A percentile compares a stretch with the other conserved stretches of the same genome.
These are phyloP conservation scores for Patella pellucida DNA, from an alignment of 2,888 invertebrate species.

Conservation along the genomic window DNA sequence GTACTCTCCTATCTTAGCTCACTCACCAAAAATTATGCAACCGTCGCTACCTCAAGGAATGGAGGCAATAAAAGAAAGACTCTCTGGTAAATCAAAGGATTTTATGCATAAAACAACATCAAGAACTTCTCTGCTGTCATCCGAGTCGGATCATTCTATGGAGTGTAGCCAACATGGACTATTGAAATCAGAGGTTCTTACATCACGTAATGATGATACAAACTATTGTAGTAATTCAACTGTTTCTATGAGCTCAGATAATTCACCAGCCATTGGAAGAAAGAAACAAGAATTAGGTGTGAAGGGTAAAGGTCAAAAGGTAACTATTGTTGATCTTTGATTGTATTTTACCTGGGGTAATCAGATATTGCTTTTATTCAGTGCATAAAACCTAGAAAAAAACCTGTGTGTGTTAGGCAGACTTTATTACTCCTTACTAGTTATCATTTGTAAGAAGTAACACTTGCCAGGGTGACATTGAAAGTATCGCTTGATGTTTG, in stretches of 20 bases:
- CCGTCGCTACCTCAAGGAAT: constrained; percentile 43
- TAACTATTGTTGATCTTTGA: not conserved
- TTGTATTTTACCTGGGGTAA: not conserved
- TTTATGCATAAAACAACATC: constrained; percentile 54
- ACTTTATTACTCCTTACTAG: no score
- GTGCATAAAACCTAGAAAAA: no score
- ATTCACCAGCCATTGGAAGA: constrained; percentile 44
- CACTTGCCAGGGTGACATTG: no score
- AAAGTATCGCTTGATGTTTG: no score
- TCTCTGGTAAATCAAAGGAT: constrained; percentile 24
- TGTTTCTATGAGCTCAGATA: constrained; percentile 59
- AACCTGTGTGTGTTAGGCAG: no score
- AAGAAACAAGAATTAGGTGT: constrained; percentile 30
- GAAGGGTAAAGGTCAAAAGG: constrained; percentile 18
- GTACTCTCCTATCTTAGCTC: constrained; percentile 28
- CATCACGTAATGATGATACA: constrained; percentile 46
- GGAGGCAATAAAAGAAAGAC: constrained; percentile 32
- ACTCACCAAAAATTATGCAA: constrained; percentile 10
- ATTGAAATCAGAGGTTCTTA: constrained; percentile 34
- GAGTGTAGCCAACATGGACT: constrained; percentile 46
- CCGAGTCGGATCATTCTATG: constrained; percentile 59
- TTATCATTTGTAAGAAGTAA: no score
- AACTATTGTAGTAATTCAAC: constrained; percentile 56
- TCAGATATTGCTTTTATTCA: no score
- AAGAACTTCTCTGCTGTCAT: constrained; percentile 57